Percentiles rank a stretch among this genome's conserved stretches.
phyloP scores from a whole-genome alignment of 2,113 vertebrate genomes.

The Illadopsis cleaveri region DNA sequence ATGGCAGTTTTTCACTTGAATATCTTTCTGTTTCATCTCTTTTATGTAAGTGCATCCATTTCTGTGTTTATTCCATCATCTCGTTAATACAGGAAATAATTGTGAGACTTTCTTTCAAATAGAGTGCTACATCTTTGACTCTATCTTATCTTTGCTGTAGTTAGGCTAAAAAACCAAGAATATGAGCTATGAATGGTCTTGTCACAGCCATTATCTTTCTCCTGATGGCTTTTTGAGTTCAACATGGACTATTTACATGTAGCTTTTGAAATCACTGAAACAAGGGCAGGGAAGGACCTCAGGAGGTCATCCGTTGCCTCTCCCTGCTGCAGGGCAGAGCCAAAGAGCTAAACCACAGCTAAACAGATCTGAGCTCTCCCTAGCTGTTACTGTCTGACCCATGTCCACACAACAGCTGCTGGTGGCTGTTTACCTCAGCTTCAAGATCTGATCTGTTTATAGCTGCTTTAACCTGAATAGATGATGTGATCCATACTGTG shows the following conservation, averaged over 20 bases:
- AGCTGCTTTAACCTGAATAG: background rate
- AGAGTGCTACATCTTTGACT: conserved; percentile 10
- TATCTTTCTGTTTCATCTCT: background rate
- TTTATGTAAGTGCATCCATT: background rate
- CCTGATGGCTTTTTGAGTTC: background rate
- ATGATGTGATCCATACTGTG: background rate
- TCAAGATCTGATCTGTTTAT: background rate
- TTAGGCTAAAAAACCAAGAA: background rate
- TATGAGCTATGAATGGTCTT: background rate
- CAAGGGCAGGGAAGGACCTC: background rate
- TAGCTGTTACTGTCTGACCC: background rate
- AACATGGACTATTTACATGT: background rate
- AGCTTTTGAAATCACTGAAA: background rate
- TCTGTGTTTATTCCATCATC: conserved; percentile 30
- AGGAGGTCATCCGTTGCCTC: background rate
- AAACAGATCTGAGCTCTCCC: background rate
- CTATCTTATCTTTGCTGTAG: conserved; percentile 38
- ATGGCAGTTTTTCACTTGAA: background rate
- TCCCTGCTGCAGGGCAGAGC: background rate
- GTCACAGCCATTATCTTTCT: background rate
- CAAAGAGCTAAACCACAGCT: background rate
- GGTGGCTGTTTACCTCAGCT: background rate
- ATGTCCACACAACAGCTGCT: background rate
- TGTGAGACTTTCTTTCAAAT: conserved; percentile 15
- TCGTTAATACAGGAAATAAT: conserved; percentile 27